phyloP scores from a whole-genome alignment of 2,113 vertebrate genomes.

The Poecile atricapillus region DNA sequence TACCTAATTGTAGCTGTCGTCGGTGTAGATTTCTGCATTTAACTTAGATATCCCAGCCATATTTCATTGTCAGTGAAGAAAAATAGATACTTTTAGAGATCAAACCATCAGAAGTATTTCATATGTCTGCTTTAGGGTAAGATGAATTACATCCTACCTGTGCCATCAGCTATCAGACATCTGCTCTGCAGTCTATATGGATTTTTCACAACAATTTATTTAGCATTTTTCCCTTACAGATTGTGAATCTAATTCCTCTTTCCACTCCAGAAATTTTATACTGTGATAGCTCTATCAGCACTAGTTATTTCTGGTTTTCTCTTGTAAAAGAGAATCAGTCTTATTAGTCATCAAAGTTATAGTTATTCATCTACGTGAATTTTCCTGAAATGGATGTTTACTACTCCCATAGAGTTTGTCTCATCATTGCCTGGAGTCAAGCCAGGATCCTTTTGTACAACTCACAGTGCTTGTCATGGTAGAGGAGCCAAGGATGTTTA shows the following conservation, averaged over 20 bases:
- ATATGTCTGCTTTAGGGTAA: background rate
- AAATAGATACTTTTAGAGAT: background rate
- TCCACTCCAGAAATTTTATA: background rate
- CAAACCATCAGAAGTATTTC: background rate
- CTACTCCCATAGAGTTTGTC: conserved; percentile 13
- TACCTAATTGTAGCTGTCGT: background rate
- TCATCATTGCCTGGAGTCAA: conserved; percentile 23
- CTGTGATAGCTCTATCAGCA: background rate
- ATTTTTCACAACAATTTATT: background rate
- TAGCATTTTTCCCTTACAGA: background rate
- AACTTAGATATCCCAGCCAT: background rate
- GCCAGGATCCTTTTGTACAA: conserved; percentile 45
- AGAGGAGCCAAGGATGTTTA: conserved; percentile 42
- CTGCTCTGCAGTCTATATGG: background rate
- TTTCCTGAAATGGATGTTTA: conserved; percentile 37
- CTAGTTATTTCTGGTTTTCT: background rate
- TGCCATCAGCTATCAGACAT: background rate
- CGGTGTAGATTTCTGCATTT: background rate
- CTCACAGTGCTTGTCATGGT: background rate
- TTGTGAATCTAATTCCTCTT: background rate
- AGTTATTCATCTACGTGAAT: background rate
- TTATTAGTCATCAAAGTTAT: background rate
- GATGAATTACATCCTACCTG: background rate
- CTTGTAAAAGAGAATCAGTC: background rate
- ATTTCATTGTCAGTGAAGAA: background rate